A percentile compares a stretch with the other conserved stretches of the same genome.
phyloP scores from a whole-genome alignment of 2,888 invertebrate genomes.

The Dichetophora obliterata region DNA sequence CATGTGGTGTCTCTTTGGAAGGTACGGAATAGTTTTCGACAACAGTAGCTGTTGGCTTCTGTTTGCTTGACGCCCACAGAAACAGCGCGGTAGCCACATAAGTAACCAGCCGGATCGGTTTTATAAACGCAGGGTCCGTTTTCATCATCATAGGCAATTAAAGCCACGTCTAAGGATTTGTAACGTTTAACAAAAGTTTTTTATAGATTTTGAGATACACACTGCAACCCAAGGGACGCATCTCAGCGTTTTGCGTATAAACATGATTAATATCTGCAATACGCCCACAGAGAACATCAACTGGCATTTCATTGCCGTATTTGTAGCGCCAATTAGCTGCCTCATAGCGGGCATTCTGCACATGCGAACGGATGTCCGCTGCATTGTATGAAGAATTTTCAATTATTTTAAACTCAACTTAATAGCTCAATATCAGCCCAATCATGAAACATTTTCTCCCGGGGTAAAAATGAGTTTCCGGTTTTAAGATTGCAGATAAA shows the following conservation, averaged over 20 bases:
- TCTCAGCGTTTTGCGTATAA: constrained; percentile 99
- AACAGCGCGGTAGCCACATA: constrained; percentile 94
- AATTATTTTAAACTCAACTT: no score
- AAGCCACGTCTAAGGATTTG: constrained; percentile 84
- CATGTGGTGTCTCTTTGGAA: no score
- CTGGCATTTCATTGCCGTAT: constrained; percentile 93
- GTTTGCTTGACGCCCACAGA: constrained; percentile 96
- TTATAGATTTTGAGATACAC: constrained; percentile 60
- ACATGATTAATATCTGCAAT: constrained; percentile 97
- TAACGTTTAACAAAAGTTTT: no score
- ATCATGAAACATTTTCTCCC: no score
- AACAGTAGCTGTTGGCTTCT: constrained; percentile 94
- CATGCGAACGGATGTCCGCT: constrained; percentile 97
- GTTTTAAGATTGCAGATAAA: no score
- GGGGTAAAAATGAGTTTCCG: no score
- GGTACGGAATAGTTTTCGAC: no score
- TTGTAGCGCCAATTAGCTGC: constrained; percentile 98
- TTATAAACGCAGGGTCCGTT: constrained; percentile 93
- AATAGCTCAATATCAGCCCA: no score
- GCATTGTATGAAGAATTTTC: constrained; percentile 40
- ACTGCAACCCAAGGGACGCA: constrained; percentile 96
- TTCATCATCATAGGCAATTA: constrained; percentile 91
- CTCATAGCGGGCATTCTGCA: constrained; percentile 95
- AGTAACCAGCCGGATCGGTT: constrained; percentile 99
- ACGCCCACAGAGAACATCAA: constrained; percentile 92